Evolutionary conservation across 2,888 invertebrate genomes (phyloP).

Genomic region (Trichopoda pennipes): DNA sequence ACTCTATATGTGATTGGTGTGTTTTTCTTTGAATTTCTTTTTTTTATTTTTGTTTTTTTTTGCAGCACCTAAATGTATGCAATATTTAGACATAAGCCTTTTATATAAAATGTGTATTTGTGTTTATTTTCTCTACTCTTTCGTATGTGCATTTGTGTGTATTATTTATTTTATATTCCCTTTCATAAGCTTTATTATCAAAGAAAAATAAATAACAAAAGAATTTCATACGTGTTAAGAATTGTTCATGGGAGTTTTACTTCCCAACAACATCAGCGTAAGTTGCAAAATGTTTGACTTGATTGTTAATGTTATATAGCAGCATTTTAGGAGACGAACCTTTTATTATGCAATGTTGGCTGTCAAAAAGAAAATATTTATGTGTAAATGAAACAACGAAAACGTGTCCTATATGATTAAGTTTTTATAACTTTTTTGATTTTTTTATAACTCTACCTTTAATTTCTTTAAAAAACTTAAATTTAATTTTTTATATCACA

Average conservation of each 20-base stretch:
- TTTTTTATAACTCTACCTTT: neutral
- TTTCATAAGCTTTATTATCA: constrained; percentile 50
- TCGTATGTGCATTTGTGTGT: neutral
- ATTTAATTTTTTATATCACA: too few relatives aligned
- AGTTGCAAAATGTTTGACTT: too few relatives aligned
- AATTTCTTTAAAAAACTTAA: too few relatives aligned
- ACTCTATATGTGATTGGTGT: neutral
- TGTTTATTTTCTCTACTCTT: neutral
- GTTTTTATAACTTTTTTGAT: constrained; percentile 22
- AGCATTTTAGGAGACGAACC: neutral
- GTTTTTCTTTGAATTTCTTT: constrained; percentile 3
- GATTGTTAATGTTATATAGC: neutral
- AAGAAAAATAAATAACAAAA: constrained; percentile 44
- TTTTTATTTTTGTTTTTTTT: too few relatives aligned
- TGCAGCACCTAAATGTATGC: constrained; percentile 60
- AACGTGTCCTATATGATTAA: constrained; percentile 39
- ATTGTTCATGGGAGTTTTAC: constrained; percentile 35
- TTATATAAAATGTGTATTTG: neutral
- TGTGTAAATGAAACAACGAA: constrained; percentile 3
- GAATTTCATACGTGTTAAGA: constrained; percentile 53
- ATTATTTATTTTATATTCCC: neutral
- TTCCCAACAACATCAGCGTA: too few relatives aligned
- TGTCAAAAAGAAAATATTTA: constrained; percentile 14
- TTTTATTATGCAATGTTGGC: constrained; percentile 21
- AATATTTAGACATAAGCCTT: constrained; percentile 4